Base-by-base conservation (phyloP, 2,888 invertebrate species). In the Hirtodrosophila duncani region DNA sequence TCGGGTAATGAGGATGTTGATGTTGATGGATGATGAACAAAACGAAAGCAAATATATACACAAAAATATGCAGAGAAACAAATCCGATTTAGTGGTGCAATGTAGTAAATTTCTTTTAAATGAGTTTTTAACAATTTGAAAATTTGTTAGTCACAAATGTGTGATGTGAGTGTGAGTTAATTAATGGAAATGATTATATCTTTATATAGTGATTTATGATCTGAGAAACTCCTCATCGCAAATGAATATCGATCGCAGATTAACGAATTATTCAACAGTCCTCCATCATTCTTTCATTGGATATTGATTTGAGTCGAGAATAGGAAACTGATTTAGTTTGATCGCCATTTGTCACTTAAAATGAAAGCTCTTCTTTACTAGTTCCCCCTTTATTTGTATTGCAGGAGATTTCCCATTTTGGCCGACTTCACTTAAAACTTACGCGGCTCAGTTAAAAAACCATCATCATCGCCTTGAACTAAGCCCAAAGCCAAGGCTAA, bases 371-470 rank as follows among this genome's bases (percentile, higher is more conserved):
- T n/a, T n/a, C n/a, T n/a, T n/a, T n/a, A n/a, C n/a, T n/a, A n/a
- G n/a, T n/a, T n/a, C n/a, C n/a, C n/a, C n/a, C n/a, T n/a, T n/a
- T n/a, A n/a, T n/a, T n/a, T n/a, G n/a, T n/a, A n/a, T n/a, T n/a
- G n/a, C n/a, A n/a, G n/a, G n/a, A n/a, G n/a, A n/a, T n/a, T n/a
- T n/a, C n/a, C n/a, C n/a, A n/a, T n/a, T n/a, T 13, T 9, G 17
- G 8, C 18, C 16, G n/a, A 6, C 13, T 13, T 21, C 51, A 43
- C 53, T 50, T 50, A 21, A 44, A 45, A 89, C 67, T 84, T 83
- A 84, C 83, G 83, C 70, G 83, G 79, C 61, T 83, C 81, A 11
- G 75, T 83, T 49, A 83, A 34, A 58, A 74, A 83, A 18, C 43
- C 67, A 17, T 81, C 75, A 13, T 81, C 72, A n/a, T 81, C 72